A percentile compares a stretch with the other conserved stretches of the same genome.
Conservation (phyloP, 2,888 invertebrate genomes). For the Cartodere bifasciata region DNA sequence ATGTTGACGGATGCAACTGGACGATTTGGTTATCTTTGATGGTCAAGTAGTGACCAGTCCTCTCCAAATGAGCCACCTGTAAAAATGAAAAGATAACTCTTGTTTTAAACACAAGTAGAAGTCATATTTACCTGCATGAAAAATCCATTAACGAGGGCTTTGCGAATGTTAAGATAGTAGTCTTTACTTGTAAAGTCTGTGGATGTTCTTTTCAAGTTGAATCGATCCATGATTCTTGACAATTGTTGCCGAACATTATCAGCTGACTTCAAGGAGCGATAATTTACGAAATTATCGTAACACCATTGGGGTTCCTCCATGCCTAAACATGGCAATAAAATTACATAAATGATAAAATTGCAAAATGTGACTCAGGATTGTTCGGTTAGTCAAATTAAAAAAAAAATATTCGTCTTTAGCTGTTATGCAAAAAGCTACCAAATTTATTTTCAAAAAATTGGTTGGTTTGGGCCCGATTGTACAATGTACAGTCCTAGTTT, state of each 20-base stretch:
- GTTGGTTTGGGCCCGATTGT: too few relatives aligned
- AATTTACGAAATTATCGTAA: conserved; percentile 99
- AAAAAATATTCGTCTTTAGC: too few relatives aligned
- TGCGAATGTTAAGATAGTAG: conserved; percentile 97
- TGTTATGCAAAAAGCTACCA: too few relatives aligned
- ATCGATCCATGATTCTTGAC: conserved; percentile 97
- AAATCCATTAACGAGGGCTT: conserved; percentile 95
- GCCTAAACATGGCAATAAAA: conserved; percentile 46
- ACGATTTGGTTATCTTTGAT: conserved; percentile 99
- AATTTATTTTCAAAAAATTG: too few relatives aligned
- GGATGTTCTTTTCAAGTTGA: conserved; percentile 83
- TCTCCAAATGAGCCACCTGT: conserved; percentile 90
- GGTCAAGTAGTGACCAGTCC: conserved; percentile 96
- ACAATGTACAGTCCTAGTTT: too few relatives aligned
- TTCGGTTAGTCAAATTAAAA: too few relatives aligned
- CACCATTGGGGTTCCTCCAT: conserved; percentile 99
- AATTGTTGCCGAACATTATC: conserved; percentile 97
- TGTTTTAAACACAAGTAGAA: too few relatives aligned
- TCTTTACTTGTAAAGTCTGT: conserved; percentile 98
- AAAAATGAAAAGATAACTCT: too few relatives aligned
- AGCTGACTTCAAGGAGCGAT: conserved; percentile 93
- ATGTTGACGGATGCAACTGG: conserved; percentile 96
- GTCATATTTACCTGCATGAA: conserved; percentile 99
- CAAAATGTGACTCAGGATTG: too few relatives aligned
- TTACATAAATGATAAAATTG: too few relatives aligned